Percentiles rank a stretch among this genome's conserved stretches.
phyloP scores from a whole-genome alignment of 1,140 invertebrate genomes.

The Lepidostoma basale region DNA sequence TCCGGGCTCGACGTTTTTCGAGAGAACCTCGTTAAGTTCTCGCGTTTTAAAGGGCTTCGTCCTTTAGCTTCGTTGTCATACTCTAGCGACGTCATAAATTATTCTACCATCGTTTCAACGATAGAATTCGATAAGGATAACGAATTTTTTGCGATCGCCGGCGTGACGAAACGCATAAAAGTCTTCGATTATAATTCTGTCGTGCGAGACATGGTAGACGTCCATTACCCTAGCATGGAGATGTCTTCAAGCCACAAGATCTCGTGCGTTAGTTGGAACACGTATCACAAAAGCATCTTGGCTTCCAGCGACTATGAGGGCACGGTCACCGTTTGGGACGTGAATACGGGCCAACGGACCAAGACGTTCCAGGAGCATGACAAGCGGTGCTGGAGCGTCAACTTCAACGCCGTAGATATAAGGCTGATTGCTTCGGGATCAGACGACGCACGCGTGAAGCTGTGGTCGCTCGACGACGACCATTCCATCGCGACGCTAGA shows the following conservation, averaged over 20 bases:
- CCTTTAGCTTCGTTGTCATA: conserved; percentile 89
- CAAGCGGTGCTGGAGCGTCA: conserved; percentile 95
- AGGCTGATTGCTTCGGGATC: conserved; percentile 91
- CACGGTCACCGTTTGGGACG: conserved; percentile 93
- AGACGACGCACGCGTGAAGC: conserved; percentile 92
- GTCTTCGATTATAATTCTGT: conserved; percentile 90
- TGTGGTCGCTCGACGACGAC: conserved; percentile 89
- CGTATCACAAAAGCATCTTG: conserved; percentile 87
- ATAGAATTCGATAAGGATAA: conserved; percentile 98
- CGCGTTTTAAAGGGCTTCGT: conserved; percentile 78
- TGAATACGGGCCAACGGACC: conserved; percentile 75
- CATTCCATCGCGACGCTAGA: conserved; percentile 87
- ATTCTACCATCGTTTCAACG: conserved; percentile 93
- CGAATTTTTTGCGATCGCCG: conserved; percentile 95
- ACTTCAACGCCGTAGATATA: conserved; percentile 93
- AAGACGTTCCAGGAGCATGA: conserved; percentile 89
- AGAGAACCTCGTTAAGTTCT: conserved; percentile 89
- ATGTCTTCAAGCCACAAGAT: conserved; percentile 96
- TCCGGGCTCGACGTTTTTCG: conserved; percentile 80
- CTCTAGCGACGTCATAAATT: conserved; percentile 83
- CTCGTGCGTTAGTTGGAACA: conserved; percentile 94
- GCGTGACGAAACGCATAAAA: conserved; percentile 96
- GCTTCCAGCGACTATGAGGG: conserved; percentile 97
- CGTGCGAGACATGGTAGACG: conserved; percentile 82
- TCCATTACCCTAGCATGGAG: conserved; percentile 92